Evolutionary conservation across 2,797 vertebrate genomes (phyloP).

Genomic region (Phalloptychus januarius): DNA sequence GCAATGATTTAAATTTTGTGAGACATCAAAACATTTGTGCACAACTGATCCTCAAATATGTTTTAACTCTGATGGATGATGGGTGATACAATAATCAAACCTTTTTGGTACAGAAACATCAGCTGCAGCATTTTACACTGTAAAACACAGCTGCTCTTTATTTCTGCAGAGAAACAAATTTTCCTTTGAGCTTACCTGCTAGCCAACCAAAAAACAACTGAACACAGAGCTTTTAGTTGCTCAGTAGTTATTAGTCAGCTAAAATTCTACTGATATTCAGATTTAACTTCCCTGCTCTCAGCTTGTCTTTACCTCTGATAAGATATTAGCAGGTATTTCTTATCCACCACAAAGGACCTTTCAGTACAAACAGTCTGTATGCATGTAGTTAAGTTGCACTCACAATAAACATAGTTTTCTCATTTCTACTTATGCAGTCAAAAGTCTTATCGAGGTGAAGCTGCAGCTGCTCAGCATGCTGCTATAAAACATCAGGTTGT

Average conservation of each 20-base stretch:
- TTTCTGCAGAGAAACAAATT: neutral
- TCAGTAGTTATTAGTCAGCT: neutral
- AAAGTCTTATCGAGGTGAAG: neutral
- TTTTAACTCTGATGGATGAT: neutral
- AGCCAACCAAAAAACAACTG: neutral
- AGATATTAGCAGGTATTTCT: neutral
- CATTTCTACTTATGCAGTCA: neutral
- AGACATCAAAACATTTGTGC: neutral
- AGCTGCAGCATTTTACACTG: neutral
- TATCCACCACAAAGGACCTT: neutral
- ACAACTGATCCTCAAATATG: neutral
- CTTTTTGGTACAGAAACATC: neutral
- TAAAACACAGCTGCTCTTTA: neutral
- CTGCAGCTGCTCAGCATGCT: neutral
- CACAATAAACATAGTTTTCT: neutral
- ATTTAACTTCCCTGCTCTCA: neutral
- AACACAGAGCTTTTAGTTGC: neutral
- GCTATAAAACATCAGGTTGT: neutral
- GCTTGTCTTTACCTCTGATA: neutral
- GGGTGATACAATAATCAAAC: neutral
- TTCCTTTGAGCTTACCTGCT: neutral
- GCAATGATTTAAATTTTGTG: neutral
- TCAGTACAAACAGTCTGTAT: constrained; percentile 1
- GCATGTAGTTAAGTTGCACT: neutral
- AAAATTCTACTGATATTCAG: neutral